A percentile compares a stretch with the other conserved stretches of the same genome.
Conservation (phyloP, 2,797 vertebrate species). For the Todus mexicanus region DNA sequence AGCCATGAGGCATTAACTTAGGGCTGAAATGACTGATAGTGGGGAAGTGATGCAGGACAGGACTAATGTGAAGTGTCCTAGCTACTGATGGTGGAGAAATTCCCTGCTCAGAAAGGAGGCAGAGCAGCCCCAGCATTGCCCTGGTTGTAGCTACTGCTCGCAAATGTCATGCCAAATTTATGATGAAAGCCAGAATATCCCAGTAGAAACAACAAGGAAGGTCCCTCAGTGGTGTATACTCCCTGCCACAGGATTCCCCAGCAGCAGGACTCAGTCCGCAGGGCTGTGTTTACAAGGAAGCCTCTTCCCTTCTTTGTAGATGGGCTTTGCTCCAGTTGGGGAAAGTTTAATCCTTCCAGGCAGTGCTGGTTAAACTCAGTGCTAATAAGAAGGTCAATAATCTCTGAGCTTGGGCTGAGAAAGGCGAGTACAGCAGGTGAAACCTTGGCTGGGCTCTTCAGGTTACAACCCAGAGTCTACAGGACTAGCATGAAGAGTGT, state of each 20-base stretch:
- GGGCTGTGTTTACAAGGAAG: background rate
- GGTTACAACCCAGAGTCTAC: background rate
- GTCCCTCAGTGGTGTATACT: background rate
- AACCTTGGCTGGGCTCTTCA: background rate
- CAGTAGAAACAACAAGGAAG: background rate
- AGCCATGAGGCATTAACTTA: background rate
- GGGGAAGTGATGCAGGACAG: background rate
- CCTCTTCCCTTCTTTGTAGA: background rate
- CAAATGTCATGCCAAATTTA: background rate
- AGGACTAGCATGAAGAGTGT: fast-evolving
- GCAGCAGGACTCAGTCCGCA: background rate
- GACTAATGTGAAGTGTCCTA: background rate
- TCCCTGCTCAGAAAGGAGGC: background rate
- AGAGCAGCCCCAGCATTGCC: background rate
- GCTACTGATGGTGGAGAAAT: background rate
- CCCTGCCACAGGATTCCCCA: background rate
- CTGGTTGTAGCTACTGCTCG: background rate
- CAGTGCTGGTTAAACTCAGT: background rate
- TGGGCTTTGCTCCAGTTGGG: background rate
- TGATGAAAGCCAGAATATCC: background rate
- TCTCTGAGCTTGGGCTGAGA: background rate
- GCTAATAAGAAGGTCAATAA: background rate
- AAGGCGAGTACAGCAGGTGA: background rate
- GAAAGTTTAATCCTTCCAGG: background rate
- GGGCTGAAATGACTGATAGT: background rate